Percentiles rank a stretch among this genome's conserved stretches.
These are phyloP conservation scores for Silurus meridionalis DNA, from an alignment of 2,113 vertebrate genomes.

Conservation along the genomic window DNA sequence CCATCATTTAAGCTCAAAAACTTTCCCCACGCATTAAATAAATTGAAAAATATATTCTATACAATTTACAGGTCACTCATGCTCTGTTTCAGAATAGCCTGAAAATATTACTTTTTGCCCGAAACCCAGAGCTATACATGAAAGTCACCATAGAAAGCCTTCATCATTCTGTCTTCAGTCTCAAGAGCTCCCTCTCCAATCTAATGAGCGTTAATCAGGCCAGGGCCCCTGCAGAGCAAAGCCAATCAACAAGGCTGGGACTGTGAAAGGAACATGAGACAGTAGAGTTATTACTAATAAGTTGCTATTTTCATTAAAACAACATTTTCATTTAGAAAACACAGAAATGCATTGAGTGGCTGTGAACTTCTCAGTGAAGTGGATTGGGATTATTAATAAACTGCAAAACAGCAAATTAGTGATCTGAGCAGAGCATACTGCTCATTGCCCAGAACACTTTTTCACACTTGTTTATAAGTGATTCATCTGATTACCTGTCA, in stretches of 20 bases:
- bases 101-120: background rate
- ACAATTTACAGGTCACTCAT: background rate
- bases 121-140: background rate
- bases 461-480: background rate
- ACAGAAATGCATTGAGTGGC: background rate
- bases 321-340: conserved; percentile 36
- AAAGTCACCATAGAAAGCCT: conserved; percentile 18
- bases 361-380: background rate
- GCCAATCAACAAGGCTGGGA: conserved; percentile 41
- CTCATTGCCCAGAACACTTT: background rate
- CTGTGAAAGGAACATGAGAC: conserved; percentile 38
- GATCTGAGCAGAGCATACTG: background rate
- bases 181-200: conserved; percentile 29
- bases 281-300: conserved; percentile 19
- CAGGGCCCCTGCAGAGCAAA: conserved; percentile 27
- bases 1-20: background rate
- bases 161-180: conserved; percentile 13
- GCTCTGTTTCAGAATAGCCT: background rate
- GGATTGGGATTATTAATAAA: background rate
- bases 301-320: conserved; percentile 31
- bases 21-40: background rate
- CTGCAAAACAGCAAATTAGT: background rate
- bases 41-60: background rate
- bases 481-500: background rate
- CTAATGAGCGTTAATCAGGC: conserved; percentile 50